A percentile compares a stretch with the other conserved stretches of the same genome.
Evolutionary conservation across 2,113 vertebrate genomes (phyloP).

Genomic region (Diglossa brunneiventris): DNA sequence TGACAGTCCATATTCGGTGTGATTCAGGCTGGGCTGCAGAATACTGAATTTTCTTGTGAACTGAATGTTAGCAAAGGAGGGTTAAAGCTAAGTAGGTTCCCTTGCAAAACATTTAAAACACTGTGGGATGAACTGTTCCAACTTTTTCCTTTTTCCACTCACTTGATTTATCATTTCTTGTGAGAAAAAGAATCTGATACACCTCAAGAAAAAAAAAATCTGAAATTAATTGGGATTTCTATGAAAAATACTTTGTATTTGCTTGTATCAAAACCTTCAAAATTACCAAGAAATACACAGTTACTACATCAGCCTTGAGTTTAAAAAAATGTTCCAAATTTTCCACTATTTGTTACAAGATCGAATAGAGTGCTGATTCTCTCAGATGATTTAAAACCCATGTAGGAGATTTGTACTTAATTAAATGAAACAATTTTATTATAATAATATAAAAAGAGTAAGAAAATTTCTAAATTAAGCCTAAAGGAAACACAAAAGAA

Average conservation of each 20-base stretch:
- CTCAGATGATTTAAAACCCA: not conserved
- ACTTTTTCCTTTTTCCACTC: not conserved
- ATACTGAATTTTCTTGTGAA: not conserved
- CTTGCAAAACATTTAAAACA: not conserved
- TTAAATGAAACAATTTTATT: not conserved
- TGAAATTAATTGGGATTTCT: not conserved
- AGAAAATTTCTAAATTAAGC: not conserved
- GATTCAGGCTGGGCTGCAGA: not conserved
- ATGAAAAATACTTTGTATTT: not conserved
- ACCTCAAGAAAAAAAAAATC: not conserved
- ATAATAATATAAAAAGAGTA: not conserved
- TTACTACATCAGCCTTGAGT: not conserved
- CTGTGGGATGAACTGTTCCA: not conserved
- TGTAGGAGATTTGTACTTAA: not conserved
- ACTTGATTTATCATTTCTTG: not conserved
- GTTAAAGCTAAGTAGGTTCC: not conserved
- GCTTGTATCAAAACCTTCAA: not conserved
- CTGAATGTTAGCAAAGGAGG: not conserved
- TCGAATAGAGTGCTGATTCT: not conserved
- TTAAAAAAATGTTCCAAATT: not conserved
- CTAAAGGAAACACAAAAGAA: not conserved
- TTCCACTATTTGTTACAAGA: not conserved
- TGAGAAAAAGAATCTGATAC: not conserved
- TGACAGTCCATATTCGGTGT: not conserved
- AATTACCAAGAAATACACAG: not conserved